Evolutionary conservation across 2,113 vertebrate species (phyloP).

Genomic region (Pedetes capensis): DNA sequence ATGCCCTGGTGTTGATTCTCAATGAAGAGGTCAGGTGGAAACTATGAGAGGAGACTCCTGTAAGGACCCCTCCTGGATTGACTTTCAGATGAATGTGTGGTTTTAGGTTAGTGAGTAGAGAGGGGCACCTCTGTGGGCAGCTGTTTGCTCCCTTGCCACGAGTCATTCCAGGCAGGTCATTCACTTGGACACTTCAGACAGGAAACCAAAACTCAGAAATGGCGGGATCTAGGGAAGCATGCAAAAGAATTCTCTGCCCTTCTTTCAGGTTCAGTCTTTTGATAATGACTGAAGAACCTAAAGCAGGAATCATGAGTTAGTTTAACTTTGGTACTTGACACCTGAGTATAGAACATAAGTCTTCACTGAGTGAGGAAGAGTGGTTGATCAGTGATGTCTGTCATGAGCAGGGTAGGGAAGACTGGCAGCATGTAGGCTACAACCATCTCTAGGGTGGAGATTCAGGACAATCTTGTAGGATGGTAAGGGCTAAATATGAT

Average conservation of each 20-base stretch:
- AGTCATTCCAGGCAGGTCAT: not conserved
- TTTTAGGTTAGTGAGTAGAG: not conserved
- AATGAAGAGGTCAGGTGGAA: not conserved
- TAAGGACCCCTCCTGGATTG: not conserved
- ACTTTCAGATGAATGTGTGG: not conserved
- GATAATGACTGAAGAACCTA: not conserved
- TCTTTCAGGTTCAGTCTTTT: not conserved
- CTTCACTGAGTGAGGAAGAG: not conserved
- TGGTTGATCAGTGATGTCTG: not conserved
- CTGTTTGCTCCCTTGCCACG: not conserved
- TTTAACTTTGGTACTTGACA: conserved; percentile 3
- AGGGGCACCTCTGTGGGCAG: not conserved
- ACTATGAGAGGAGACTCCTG: not conserved
- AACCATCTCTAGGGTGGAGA: not conserved
- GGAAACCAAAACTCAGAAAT: not conserved
- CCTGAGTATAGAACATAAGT: not conserved
- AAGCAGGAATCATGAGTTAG: not conserved
- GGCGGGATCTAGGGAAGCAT: not conserved
- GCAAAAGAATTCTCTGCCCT: not conserved
- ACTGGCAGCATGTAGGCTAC: fast-evolving
- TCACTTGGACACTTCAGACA: not conserved
- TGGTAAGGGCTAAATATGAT: not conserved
- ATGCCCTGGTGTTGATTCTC: not conserved
- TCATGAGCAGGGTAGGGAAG: not conserved
- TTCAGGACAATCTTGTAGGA: not conserved